These are phyloP conservation scores for Mustelus asterias DNA, from an alignment of 2,113 vertebrate genomes.

Conservation along the genomic window DNA sequence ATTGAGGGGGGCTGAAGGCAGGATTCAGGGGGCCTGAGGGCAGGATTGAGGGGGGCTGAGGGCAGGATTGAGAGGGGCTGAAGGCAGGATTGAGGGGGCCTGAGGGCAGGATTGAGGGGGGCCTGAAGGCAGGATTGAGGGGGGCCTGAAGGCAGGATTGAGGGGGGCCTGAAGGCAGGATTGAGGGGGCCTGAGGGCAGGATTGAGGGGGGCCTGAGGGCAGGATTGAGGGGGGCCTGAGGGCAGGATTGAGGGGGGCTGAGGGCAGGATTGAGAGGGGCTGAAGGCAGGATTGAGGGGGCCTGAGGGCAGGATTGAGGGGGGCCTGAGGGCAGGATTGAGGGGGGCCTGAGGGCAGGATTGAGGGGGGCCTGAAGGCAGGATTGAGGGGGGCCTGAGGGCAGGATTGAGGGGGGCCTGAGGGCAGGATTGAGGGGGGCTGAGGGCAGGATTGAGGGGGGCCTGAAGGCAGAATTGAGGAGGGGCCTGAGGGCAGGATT, in stretches of 20 bases:
- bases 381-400: background rate
- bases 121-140: no score
- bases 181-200: background rate
- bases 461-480: background rate
- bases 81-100: background rate
- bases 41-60: background rate
- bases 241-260: no score
- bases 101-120: no score
- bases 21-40: background rate
- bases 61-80: background rate
- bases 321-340: no score
- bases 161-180: no score
- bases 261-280: no score
- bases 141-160: rapidly evolving
- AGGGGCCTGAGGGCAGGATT: background rate
- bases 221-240: background rate
- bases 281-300: no score
- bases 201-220: no score
- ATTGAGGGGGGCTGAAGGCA: background rate
- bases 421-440: no score
- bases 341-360: no score
- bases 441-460: background rate
- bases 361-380: background rate
- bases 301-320: no score
- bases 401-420: background rate